Evolutionary conservation across 2,113 vertebrate species (phyloP).

Genomic region (Syngnathoides biaculeatus): DNA sequence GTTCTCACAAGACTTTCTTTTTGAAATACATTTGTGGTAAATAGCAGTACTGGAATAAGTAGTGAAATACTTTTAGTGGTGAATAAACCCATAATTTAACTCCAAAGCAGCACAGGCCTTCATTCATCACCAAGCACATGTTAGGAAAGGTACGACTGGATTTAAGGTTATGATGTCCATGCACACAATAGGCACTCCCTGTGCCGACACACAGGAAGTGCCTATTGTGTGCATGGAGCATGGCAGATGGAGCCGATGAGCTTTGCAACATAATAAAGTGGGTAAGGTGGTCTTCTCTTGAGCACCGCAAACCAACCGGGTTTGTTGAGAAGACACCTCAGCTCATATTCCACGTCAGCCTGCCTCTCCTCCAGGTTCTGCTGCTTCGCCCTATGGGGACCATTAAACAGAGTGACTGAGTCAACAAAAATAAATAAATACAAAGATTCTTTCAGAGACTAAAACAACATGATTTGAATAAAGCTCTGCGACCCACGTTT

Average conservation of each 20-base stretch:
- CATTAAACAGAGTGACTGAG: background rate
- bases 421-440: too few relatives aligned
- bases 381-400: conserved; percentile 85
- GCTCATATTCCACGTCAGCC: conserved; percentile 92
- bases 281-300: background rate
- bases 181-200: background rate
- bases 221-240: too few relatives aligned
- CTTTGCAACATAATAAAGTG: background rate
- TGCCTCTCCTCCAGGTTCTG: conserved; percentile 95
- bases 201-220: conserved; percentile 5
- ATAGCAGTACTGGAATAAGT: too few relatives aligned
- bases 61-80: too few relatives aligned
- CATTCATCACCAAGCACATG: background rate
- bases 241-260: background rate
- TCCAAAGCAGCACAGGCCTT: background rate
- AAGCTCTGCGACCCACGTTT: too few relatives aligned
- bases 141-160: background rate
- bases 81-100: background rate
- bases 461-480: too few relatives aligned
- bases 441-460: too few relatives aligned
- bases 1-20: too few relatives aligned
- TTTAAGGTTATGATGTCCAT: background rate
- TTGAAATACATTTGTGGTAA: too few relatives aligned
- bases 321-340: conserved; percentile 97
- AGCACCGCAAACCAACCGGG: conserved; percentile 77